Base-by-base conservation (phyloP, 1,140 invertebrate species). In the Rhopalosiphum maidis region DNA sequence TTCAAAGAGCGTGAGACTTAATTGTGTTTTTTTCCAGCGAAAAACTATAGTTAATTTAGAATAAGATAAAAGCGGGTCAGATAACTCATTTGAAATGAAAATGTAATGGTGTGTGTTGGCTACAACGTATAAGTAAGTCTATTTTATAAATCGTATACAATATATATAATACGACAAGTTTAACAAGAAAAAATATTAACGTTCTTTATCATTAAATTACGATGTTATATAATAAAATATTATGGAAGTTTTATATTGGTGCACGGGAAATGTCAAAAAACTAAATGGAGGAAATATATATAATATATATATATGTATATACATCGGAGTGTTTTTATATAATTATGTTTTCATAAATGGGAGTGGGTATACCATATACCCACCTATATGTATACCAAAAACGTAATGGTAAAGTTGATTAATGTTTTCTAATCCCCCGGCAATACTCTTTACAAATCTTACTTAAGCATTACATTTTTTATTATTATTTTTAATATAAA, bases 1-100 rank as follows among this genome's bases (percentile, higher is more conserved):
- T 48, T 87, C 46, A 88, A 51, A 41, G 37, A 35, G 46, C 86
- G 86, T 35, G n/a, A 35, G 1, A 88, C 82, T 88, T 51, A 48
- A 88, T 51, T 88, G n/a, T 51, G 41, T 51, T 88, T 88, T n/a
- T 51, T 88, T 54, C 23, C 51, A 9, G 7, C 46, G 46, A 88
- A 54, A 89, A 89, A 54, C 87, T 54, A 89, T 54, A 89, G 48
- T 89, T 89, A 51, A 89, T 89, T 89, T 89, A 35, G 22, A 89
- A 89, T 54, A 54, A 51, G 87, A 54, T 89, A 35, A 89, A 54
- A 54, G 23, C 46, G 18, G 48, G 18, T 54, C n/a, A 37, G 87
- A 89, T 54, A 54, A 87, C 46, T 87, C 46, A n/a, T 54, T 89
- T 23, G 46, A 89, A 89, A 89, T n/a, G 30, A 54, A 89, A 89